phyloP scores from a whole-genome alignment of 2,888 invertebrate genomes.

The Philereme transversata region DNA sequence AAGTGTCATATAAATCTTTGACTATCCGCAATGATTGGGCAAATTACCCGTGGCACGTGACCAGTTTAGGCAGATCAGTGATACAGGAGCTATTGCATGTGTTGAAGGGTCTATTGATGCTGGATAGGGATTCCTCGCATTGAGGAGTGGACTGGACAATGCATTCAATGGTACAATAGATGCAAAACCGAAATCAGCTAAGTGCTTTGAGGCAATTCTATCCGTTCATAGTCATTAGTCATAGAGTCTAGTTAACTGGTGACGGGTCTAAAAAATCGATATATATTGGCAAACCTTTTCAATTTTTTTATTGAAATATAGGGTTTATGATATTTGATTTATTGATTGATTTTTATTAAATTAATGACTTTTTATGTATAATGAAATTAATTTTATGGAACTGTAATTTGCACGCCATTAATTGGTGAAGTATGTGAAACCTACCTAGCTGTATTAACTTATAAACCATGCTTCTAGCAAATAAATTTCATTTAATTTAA shows the following conservation, averaged over 20 bases:
- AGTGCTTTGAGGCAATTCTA: conserved; percentile 15
- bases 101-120: conserved; percentile 5
- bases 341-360: too few species aligned
- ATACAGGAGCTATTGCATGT: not conserved
- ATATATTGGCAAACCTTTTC: too few species aligned
- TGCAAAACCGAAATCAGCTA: conserved; percentile 14
- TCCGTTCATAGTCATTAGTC: not conserved
- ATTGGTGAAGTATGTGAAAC: too few species aligned
- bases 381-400: too few species aligned
- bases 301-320: too few species aligned
- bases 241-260: not conserved
- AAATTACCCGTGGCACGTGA: conserved; percentile 47
- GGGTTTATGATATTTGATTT: too few species aligned
- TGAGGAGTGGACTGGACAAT: conserved; percentile 22
- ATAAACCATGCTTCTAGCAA: too few species aligned
- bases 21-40: conserved; percentile 53
- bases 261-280: too few species aligned
- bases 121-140: conserved; percentile 11
- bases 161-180: conserved; percentile 25
- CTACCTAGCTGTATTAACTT: too few species aligned
- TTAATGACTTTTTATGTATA: too few species aligned
- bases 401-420: too few species aligned
- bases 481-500: too few species aligned
- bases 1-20: conserved; percentile 51
- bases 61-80: conserved; percentile 12